Conservation (phyloP, 1,140 invertebrate genomes). For the Penaeus chinensis region DNA sequence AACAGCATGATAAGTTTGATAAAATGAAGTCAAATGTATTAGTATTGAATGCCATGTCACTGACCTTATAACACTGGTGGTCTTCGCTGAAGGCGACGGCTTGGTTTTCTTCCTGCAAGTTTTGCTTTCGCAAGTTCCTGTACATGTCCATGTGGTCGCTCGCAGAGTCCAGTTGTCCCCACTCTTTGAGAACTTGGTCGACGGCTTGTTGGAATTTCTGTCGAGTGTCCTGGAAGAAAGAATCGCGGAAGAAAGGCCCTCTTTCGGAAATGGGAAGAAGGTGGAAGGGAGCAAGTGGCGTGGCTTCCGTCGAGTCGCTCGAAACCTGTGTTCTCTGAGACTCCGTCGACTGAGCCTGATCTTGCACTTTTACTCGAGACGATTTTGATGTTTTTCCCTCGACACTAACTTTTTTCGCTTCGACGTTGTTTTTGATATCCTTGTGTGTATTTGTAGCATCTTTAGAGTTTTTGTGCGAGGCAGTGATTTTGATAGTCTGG, state of each 20-base stretch:
- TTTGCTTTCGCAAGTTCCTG: not conserved
- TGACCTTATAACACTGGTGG: slow-evolving; percentile 24
- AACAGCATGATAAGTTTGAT: not conserved
- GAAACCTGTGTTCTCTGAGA: not conserved
- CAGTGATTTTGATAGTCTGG: not conserved
- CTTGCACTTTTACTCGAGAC: slow-evolving; percentile 10
- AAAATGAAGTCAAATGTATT: not conserved
- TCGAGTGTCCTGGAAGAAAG: slow-evolving; percentile 38
- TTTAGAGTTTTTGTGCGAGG: slow-evolving; percentile 8
- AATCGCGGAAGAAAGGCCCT: slow-evolving; percentile 43
- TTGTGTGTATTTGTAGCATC: not conserved
- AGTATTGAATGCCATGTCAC: not conserved
- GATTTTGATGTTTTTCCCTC: not conserved
- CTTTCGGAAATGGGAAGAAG: slow-evolving; percentile 16
- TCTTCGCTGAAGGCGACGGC: slow-evolving; percentile 16
- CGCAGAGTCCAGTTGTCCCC: not conserved
- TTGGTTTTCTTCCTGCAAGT: slow-evolving; percentile 25
- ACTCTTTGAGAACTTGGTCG: slow-evolving; percentile 8
- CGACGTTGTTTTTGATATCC: not conserved
- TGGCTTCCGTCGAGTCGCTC: not conserved
- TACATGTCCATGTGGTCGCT: slow-evolving; percentile 28
- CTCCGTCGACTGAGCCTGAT: not conserved
- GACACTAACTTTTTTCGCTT: no score
- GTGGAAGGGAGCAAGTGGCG: not conserved
- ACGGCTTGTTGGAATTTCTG: slow-evolving; percentile 30